Base-by-base conservation (phyloP, 2,113 vertebrate species). In the Odobenus rosmarus region DNA sequence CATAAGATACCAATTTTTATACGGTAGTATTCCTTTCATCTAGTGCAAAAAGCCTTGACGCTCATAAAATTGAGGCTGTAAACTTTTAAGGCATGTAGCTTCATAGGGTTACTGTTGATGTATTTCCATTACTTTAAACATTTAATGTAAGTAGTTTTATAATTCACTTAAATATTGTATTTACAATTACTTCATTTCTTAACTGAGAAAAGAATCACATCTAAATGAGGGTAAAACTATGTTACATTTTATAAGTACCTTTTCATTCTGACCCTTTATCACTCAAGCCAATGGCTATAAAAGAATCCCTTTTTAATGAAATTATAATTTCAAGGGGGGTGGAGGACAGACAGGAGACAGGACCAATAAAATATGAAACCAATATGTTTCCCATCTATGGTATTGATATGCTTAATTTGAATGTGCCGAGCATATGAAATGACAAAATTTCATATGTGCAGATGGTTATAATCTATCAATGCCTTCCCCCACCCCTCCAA, bases 81-180 rank as follows among this genome's bases (percentile, higher is more conserved):
- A 99, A 98, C 91, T 97, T 97, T 85, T 42, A 93, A 98, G 96
- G 57, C 91, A 88, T 81, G 46, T 28, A 93, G 71, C 96, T 98
- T 96, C 89, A 51, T 2, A 74, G 90, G 80, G 55, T 94, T 95
- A 96, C 71, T 69, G 74, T 67, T 46, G 80, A 92, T 62, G 42
- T 67, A 33, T 0, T 96, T 92, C 95, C 95, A 96, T 90, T 95
- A 86, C 84, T 96, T 76, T 51, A 90, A 33, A 62, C 84, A 97
- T 67, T 97, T 97, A 95, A 97, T 93, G 88, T 71, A 98, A 84
- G 71, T 55, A 80, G 69, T 87, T 98, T 97, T 92, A 97, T 33
- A 97, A 95, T 93, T 98, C 87, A 97, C 95, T 98, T 96, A 98
- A 81, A 82, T 95, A 76, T 23, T 96, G 18, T 92, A 89, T 69